Evolutionary conservation across 2,113 vertebrate species (phyloP).

Genomic region (human (Homo sapiens)): GRCh38 chr14:32925501-32926000

Average conservation of each 20-base stretch:
- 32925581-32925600: conserved; percentile 32
- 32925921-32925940: background rate
- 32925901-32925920: background rate
- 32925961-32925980: background rate
- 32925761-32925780: conserved; percentile 46
- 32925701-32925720: conserved; percentile 1
- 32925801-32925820: background rate
- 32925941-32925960: background rate
- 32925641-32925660: conserved; percentile 82
- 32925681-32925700: conserved; percentile 40
- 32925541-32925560: conserved; percentile 11
- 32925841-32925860: background rate
- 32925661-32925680: conserved; percentile 69
- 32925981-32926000: conserved; percentile 11
- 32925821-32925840: background rate
- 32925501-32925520: conserved; percentile 1
- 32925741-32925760: conserved; percentile 7
- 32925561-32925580: conserved; percentile 49
- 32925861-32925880: background rate
- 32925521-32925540: conserved; percentile 7
- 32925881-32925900: conserved; percentile 3
- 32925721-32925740: conserved; percentile 14
- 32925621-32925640: background rate
- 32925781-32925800: conserved; percentile 6
- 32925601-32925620: conserved; percentile 26